Evolutionary conservation across 1,140 invertebrate genomes (phyloP).

Genomic region (Zaprionus kolodkinae): DNA sequence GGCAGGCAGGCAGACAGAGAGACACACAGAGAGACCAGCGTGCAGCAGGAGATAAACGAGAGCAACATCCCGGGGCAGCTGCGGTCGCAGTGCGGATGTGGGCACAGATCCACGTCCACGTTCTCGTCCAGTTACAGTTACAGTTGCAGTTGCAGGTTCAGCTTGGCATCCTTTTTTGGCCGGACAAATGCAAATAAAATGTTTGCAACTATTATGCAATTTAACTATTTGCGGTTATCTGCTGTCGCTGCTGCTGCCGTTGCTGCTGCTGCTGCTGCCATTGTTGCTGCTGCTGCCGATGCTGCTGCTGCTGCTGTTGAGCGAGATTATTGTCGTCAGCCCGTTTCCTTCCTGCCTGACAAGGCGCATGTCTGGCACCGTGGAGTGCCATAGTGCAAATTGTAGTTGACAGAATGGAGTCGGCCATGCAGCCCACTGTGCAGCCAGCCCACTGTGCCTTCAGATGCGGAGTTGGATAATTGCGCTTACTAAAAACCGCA

Average conservation of each 20-base stretch:
- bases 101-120: background rate
- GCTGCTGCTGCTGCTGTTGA: conserved; percentile 15
- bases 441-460: background rate
- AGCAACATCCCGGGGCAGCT: conserved; percentile 4
- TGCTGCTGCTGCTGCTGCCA: conserved; percentile 10
- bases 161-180: background rate
- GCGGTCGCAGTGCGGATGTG: conserved; percentile 2
- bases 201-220: conserved; percentile 65
- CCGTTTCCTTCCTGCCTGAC: conserved; percentile 29
- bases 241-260: conserved; percentile 10
- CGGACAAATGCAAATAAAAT: conserved; percentile 61
- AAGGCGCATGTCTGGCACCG: background rate
- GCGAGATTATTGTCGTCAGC: conserved; percentile 51
- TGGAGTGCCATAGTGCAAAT: background rate
- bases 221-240: conserved; percentile 65
- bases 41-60: conserved; percentile 38
- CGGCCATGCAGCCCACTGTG: background rate
- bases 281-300: background rate
- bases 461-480: conserved; percentile 17
- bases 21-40: background rate
- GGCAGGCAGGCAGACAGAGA: conserved; percentile 3
- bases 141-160: conserved; percentile 8
- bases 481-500: conserved; percentile 32
- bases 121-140: no score
- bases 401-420: background rate